Evolutionary conservation across 2,797 vertebrate species (phyloP).

Genomic region (Capromys pilorides): DNA sequence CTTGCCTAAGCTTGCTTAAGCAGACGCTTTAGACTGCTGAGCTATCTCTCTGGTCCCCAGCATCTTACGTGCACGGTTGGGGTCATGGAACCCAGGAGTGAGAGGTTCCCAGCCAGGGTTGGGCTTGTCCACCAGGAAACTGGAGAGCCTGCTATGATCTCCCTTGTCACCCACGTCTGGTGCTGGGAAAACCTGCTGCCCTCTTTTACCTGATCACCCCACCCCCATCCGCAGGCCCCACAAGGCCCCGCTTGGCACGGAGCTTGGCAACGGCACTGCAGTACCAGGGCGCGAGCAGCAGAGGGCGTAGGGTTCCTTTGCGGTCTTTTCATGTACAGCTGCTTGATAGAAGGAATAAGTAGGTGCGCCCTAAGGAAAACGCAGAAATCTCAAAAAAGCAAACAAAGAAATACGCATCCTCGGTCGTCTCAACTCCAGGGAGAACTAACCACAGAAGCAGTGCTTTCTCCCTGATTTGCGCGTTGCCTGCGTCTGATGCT

Average conservation of each 20-base stretch:
- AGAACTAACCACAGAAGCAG: not conserved
- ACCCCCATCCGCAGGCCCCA: not conserved
- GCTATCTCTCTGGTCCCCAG: not conserved
- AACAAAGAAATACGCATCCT: conserved; percentile 33
- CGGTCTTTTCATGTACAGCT: accelerated
- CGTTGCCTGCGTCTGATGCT: accelerated
- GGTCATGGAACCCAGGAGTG: not conserved
- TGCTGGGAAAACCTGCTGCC: not conserved
- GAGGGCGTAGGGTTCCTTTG: conserved; percentile 46
- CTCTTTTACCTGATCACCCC: not conserved
- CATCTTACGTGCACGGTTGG: not conserved
- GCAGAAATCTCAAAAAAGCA: not conserved
- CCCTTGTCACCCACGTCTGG: not conserved
- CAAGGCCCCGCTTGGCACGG: accelerated
- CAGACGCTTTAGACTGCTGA: no score
- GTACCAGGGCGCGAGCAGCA: not conserved
- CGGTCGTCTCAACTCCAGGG: not conserved
- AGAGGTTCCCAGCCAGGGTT: not conserved
- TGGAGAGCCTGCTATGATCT: no score
- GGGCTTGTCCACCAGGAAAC: not conserved
- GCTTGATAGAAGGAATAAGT: not conserved
- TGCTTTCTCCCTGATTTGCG: not conserved
- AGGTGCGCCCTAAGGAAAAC: not conserved
- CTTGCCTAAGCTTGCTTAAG: no score
- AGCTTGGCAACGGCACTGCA: not conserved